phyloP scores from a whole-genome alignment of 2,888 invertebrate genomes.

The Sclerodermus sp. region DNA sequence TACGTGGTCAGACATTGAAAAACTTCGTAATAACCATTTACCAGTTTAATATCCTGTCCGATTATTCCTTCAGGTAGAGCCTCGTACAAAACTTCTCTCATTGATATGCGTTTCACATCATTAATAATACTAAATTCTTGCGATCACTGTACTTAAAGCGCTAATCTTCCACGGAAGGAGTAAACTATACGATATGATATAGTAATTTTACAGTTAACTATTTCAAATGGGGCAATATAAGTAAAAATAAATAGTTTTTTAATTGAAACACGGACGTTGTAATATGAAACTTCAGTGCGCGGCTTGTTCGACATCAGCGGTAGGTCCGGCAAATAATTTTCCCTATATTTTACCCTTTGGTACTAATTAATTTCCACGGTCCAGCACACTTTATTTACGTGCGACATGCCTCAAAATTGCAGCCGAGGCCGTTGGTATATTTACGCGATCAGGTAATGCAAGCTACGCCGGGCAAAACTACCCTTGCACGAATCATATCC shows the following conservation, averaged over 20 bases:
- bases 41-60: too few relatives aligned
- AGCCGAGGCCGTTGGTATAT: constrained; percentile 22
- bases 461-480: constrained; percentile 25
- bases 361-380: constrained; percentile 40
- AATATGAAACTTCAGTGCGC: too few relatives aligned
- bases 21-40: too few relatives aligned
- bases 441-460: constrained; percentile 23
- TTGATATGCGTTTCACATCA: too few relatives aligned
- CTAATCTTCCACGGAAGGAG: neutral
- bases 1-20: too few relatives aligned
- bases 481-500: constrained; percentile 4
- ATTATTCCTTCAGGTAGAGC: too few relatives aligned
- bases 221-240: neutral
- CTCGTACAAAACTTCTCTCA: too few relatives aligned
- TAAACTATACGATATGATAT: too few relatives aligned
- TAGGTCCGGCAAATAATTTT: constrained; percentile 19
- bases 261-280: too few relatives aligned
- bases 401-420: constrained; percentile 38
- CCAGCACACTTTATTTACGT: constrained; percentile 38
- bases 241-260: too few relatives aligned
- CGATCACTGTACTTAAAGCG: neutral
- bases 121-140: too few relatives aligned
- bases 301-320: too few relatives aligned
- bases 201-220: neutral
- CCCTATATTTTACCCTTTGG: constrained; percentile 31